Evolutionary conservation across 2,797 vertebrate species (phyloP).

Genomic region (Scarus forsteni): DNA sequence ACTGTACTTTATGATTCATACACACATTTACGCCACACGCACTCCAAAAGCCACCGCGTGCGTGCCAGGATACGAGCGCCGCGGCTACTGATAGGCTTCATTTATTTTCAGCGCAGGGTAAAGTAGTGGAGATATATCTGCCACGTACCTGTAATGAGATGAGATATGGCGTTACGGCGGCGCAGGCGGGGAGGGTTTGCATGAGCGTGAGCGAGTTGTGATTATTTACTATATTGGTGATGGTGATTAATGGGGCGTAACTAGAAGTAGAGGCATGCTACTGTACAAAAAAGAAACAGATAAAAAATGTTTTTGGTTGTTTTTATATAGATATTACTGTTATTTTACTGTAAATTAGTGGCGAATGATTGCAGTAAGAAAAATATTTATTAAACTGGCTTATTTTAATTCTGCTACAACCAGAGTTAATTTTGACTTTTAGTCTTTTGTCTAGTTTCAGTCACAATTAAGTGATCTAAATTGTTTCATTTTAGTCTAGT

Average conservation of each 20-base stretch:
- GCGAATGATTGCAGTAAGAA: too few species aligned
- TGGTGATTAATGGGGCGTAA: neutral
- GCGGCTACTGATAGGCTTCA: constrained; percentile 44
- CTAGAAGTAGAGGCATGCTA: too few species aligned
- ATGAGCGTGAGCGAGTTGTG: constrained; percentile 10
- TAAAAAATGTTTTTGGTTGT: too few species aligned
- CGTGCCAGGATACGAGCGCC: constrained; percentile 5
- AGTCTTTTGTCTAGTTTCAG: too few species aligned
- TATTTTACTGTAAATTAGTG: too few species aligned
- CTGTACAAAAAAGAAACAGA: too few species aligned
- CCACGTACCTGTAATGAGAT: constrained; percentile 27
- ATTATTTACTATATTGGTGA: constrained; percentile 4
- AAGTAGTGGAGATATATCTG: constrained; percentile 25
- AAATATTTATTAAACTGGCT: too few species aligned
- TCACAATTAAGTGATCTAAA: too few species aligned
- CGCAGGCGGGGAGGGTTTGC: constrained; percentile 32
- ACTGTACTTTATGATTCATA: constrained; percentile 58
- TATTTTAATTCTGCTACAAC: too few species aligned
- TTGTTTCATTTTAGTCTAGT: too few species aligned
- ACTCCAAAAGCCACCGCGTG: constrained; percentile 2
- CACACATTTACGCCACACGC: constrained; percentile 10
- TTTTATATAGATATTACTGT: too few species aligned
- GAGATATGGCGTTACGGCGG: constrained; percentile 18
- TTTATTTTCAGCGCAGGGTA: constrained; percentile 41
- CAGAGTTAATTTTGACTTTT: too few species aligned